phyloP scores from a whole-genome alignment of 2,113 vertebrate species.

The Esox niger region DNA sequence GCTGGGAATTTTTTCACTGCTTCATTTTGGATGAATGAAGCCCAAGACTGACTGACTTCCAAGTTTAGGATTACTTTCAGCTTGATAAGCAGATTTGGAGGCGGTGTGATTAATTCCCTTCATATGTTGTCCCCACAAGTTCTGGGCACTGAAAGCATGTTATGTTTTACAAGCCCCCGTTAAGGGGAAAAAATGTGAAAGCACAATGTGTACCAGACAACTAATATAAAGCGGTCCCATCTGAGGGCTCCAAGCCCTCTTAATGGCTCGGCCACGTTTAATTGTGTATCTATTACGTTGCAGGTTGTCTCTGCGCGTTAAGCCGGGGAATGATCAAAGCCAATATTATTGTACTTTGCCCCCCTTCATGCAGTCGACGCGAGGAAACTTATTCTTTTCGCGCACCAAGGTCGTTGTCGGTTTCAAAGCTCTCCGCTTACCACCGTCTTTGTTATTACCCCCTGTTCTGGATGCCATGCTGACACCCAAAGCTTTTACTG shows the following conservation, averaged over 20 bases:
- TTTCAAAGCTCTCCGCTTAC: constrained; percentile 18
- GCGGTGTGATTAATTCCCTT: background rate
- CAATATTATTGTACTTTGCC: background rate
- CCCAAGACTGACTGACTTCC: too few relatives aligned
- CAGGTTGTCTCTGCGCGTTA: constrained; percentile 14
- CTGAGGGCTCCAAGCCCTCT: background rate
- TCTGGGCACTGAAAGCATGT: constrained; percentile 1
- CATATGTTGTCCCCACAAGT: background rate
- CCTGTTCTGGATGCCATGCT: constrained; percentile 7
- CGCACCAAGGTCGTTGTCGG: background rate
- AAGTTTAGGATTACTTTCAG: too few relatives aligned
- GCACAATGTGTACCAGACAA: constrained; percentile 17
- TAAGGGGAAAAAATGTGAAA: constrained; percentile 4
- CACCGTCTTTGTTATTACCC: constrained; percentile 8
- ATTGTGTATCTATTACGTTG: constrained; percentile 19
- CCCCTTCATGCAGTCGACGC: background rate
- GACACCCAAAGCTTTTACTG: background rate
- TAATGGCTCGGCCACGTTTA: background rate
- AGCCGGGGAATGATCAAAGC: constrained; percentile 20
- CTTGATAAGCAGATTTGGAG: too few relatives aligned
- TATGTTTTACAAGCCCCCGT: constrained; percentile 11
- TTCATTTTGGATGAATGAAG: too few relatives aligned
- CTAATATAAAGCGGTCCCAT: constrained; percentile 15
- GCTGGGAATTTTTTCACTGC: too few relatives aligned
- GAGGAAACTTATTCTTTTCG: background rate